phyloP scores from a whole-genome alignment of 2,888 invertebrate species.

The Idaea biselata region DNA sequence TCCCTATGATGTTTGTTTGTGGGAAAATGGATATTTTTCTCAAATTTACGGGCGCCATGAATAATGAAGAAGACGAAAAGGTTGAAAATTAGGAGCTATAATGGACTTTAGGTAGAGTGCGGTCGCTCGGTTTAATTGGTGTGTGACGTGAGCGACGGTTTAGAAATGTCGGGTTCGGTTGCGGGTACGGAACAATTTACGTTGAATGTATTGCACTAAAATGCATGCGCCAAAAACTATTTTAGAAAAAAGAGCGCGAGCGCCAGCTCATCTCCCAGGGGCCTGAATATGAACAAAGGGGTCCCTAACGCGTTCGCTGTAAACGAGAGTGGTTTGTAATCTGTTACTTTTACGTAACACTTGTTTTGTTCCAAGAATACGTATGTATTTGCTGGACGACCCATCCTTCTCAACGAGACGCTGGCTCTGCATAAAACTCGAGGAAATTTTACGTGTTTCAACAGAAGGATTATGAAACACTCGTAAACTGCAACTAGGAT shows the following conservation, averaged over 20 bases:
- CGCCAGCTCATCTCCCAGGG: conserved; percentile 34
- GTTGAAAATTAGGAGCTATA: not conserved
- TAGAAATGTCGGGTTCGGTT: not conserved
- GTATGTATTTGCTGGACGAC: conserved; percentile 51
- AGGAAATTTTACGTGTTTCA: conserved; percentile 68
- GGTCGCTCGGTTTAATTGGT: not conserved
- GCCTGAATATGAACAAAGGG: conserved; percentile 38
- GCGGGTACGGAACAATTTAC: not conserved
- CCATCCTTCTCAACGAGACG: conserved; percentile 55
- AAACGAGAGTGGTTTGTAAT: conserved; percentile 59
- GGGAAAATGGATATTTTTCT: conserved; percentile 7
- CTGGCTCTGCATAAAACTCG: conserved; percentile 63
- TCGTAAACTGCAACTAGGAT: conserved; percentile 63
- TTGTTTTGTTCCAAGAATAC: conserved; percentile 56
- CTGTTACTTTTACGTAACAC: conserved; percentile 59
- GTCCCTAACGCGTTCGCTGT: conserved; percentile 46
- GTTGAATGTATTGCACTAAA: conserved; percentile 13
- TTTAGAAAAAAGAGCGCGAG: conserved; percentile 13
- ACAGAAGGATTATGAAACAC: conserved; percentile 64
- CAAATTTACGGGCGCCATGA: conserved; percentile 5
- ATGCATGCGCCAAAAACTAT: conserved; percentile 18
- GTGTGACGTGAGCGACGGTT: not conserved
- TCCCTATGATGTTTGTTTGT: not conserved
- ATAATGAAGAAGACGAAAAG: not conserved
- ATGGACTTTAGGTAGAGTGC: not conserved